Evolutionary conservation across 2,888 invertebrate genomes (phyloP).

Genomic region (Nudaria mundana): DNA sequence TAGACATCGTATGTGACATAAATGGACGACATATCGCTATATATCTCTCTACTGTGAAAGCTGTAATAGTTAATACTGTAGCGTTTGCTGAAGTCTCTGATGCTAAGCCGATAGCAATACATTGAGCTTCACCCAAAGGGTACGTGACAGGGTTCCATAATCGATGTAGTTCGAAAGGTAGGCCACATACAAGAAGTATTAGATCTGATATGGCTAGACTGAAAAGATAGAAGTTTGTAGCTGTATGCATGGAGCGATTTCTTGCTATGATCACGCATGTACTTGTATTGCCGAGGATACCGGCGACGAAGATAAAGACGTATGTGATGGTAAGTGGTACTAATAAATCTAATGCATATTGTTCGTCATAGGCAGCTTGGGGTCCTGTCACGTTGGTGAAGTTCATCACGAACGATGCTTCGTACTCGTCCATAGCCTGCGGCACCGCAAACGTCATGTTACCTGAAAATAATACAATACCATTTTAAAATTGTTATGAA

Average conservation of each 20-base stretch:
- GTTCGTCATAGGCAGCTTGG: constrained; percentile 46
- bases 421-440: constrained; percentile 49
- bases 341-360: constrained; percentile 82
- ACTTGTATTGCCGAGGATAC: constrained; percentile 88
- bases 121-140: constrained; percentile 88
- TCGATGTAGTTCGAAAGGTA: constrained; percentile 89
- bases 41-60: constrained; percentile 94
- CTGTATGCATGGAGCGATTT: constrained; percentile 91
- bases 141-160: constrained; percentile 88
- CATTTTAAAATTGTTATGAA: background rate
- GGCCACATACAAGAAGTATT: constrained; percentile 86
- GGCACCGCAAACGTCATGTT: constrained; percentile 38
- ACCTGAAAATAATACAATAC: constrained; percentile 51
- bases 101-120: constrained; percentile 87
- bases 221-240: constrained; percentile 91
- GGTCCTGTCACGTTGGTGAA: constrained; percentile 49
- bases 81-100: constrained; percentile 94
- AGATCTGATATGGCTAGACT: constrained; percentile 90
- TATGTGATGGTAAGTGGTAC: constrained; percentile 86
- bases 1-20: constrained; percentile 90
- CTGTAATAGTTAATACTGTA: constrained; percentile 92
- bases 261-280: constrained; percentile 89
- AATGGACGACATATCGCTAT: constrained; percentile 94
- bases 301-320: constrained; percentile 85
- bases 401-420: constrained; percentile 44